Evolutionary conservation across 2,888 invertebrate species (phyloP).

Genomic region (Brachyopa scutellaris): DNA sequence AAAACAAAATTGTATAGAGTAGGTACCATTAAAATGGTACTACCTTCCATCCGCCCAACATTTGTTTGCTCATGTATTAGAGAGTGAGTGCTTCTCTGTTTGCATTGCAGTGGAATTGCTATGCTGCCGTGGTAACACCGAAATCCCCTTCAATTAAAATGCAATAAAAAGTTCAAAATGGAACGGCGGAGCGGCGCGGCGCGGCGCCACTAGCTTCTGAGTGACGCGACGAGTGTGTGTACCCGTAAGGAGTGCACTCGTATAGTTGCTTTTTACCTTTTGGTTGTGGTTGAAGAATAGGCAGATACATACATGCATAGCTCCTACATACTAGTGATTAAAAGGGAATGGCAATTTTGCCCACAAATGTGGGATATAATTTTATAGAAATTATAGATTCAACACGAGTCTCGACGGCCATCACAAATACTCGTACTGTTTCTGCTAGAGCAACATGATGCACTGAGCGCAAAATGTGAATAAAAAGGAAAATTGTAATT

Average conservation of each 20-base stretch:
- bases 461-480: neutral
- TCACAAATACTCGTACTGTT: neutral
- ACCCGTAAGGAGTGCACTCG: too few relatives aligned
- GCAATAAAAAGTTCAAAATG: conserved; percentile 41
- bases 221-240: neutral
- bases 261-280: too few relatives aligned
- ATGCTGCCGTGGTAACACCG: conserved; percentile 39
- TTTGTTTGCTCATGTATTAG: conserved; percentile 1
- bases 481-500: neutral
- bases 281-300: too few relatives aligned
- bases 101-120: conserved; percentile 12
- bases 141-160: conserved; percentile 51
- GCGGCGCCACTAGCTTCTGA: conserved; percentile 15
- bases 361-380: conserved; percentile 37
- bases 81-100: neutral
- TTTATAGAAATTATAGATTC: conserved; percentile 34
- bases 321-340: neutral
- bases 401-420: conserved; percentile 13
- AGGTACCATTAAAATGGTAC: neutral
- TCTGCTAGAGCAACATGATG: neutral
- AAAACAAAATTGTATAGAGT: conserved; percentile 1
- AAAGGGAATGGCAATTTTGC: conserved; percentile 10
- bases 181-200: too few relatives aligned
- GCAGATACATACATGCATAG: neutral
- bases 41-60: neutral